A percentile compares a stretch with the other conserved stretches of the same genome.
Evolutionary conservation across 2,797 vertebrate species (phyloP).

Genomic region (Vespertilio murinus): DNA sequence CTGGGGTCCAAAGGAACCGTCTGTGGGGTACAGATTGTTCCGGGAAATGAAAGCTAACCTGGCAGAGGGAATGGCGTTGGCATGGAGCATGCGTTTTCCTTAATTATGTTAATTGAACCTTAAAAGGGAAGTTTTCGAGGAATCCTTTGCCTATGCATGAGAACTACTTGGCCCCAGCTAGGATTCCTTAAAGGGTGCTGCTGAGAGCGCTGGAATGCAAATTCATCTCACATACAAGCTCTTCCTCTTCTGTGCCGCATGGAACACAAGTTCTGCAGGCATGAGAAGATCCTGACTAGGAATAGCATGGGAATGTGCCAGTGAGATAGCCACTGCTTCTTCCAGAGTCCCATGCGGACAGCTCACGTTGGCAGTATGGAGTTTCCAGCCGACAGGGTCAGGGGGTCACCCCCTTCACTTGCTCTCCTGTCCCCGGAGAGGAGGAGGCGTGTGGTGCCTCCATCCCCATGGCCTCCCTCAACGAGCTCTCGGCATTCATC

Average conservation of each 20-base stretch:
- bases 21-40: neutral
- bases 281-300: neutral
- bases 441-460: neutral
- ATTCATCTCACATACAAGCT: neutral
- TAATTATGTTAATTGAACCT: conserved; percentile 22
- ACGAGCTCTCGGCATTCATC: neutral
- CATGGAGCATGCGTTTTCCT: neutral
- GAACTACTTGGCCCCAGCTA: neutral
- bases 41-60: neutral
- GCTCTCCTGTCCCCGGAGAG: neutral
- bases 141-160: conserved; percentile 12
- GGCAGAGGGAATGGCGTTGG: neutral
- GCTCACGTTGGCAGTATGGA: neutral
- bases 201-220: neutral
- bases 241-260: neutral
- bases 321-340: neutral
- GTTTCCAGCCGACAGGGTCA: neutral
- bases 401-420: too few species aligned
- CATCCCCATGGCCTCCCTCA: neutral
- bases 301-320: neutral
- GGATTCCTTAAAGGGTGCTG: neutral
- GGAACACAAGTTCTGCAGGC: neutral
- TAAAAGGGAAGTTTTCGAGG: conserved; percentile 15
- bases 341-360: neutral
- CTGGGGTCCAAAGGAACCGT: neutral